Conservation (phyloP, 1,140 invertebrate genomes). For the Drosophila nasuta region DNA sequence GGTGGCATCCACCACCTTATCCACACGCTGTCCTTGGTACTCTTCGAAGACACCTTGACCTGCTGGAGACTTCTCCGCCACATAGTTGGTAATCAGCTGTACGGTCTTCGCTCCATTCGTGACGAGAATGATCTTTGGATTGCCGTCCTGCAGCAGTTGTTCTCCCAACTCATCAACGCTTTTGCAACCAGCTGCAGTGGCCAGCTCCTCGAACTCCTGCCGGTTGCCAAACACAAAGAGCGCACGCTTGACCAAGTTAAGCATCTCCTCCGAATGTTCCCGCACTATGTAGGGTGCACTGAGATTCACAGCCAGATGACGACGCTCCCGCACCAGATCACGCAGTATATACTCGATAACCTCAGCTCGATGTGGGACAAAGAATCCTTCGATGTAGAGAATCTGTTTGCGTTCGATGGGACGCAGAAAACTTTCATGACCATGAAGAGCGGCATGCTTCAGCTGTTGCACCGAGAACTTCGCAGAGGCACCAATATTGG, state of each 20-base stretch:
- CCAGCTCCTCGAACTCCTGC: conserved; percentile 87
- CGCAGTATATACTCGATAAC: conserved; percentile 88
- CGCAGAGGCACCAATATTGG: conserved; percentile 88
- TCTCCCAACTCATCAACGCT: conserved; percentile 55
- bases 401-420: conserved; percentile 85
- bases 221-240: conserved; percentile 92
- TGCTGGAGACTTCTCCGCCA: conserved; percentile 47
- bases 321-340: conserved; percentile 85
- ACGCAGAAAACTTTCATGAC: conserved; percentile 61
- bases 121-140: conserved; percentile 61
- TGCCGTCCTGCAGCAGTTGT: conserved; percentile 43
- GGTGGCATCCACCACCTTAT: conserved; percentile 89
- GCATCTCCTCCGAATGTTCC: conserved; percentile 86
- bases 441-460: conserved; percentile 58
- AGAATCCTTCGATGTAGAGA: conserved; percentile 89
- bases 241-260: conserved; percentile 87
- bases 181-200: conserved; percentile 46
- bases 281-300: conserved; percentile 90
- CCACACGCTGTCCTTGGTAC: conserved; percentile 59
- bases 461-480: conserved; percentile 80
- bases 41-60: conserved; percentile 65
- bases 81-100: conserved; percentile 71
- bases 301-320: conserved; percentile 89
- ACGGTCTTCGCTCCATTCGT: conserved; percentile 73
- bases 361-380: conserved; percentile 86